phyloP scores from a whole-genome alignment of 2,113 vertebrate genomes.

The Hyperoodon ampullatus region DNA sequence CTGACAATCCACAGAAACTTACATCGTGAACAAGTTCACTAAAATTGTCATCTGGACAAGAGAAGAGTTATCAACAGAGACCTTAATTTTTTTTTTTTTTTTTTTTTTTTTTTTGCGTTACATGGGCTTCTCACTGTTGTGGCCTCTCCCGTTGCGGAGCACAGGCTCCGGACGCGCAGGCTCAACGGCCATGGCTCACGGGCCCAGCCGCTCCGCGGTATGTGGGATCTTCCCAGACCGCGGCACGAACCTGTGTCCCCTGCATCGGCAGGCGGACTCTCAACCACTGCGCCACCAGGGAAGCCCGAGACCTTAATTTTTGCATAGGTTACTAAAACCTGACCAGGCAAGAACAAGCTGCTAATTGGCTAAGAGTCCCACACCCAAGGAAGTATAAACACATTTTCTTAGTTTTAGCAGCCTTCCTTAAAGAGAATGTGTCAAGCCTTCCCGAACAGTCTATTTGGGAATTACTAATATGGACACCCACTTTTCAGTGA shows the following conservation, averaged over 20 bases:
- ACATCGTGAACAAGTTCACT: not conserved
- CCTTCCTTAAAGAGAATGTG: constrained; percentile 33
- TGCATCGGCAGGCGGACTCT: too few relatives aligned
- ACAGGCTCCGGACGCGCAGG: too few relatives aligned
- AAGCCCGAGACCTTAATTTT: not conserved
- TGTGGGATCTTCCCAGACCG: too few relatives aligned
- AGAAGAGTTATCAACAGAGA: constrained; percentile 10
- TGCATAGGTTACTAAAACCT: constrained; percentile 17
- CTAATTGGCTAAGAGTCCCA: constrained; percentile 7
- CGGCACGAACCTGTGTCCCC: too few relatives aligned
- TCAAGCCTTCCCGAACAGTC: not conserved
- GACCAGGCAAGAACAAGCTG: constrained; percentile 32
- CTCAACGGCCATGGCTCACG: too few relatives aligned
- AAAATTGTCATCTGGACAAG: not conserved
- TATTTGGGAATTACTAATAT: not conserved
- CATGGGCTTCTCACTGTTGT: too few relatives aligned
- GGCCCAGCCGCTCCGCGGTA: too few relatives aligned
- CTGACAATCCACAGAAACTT: not conserved
- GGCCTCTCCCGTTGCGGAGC: too few relatives aligned
- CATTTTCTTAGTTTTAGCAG: constrained; percentile 37
- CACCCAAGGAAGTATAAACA: not conserved
- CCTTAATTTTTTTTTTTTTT: not conserved
- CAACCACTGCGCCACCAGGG: too few relatives aligned
- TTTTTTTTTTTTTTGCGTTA: too few relatives aligned
- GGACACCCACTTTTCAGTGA: not conserved